Evolutionary conservation across 2,797 vertebrate genomes (phyloP).

Genomic region (Sebastes taczanowskii): DNA sequence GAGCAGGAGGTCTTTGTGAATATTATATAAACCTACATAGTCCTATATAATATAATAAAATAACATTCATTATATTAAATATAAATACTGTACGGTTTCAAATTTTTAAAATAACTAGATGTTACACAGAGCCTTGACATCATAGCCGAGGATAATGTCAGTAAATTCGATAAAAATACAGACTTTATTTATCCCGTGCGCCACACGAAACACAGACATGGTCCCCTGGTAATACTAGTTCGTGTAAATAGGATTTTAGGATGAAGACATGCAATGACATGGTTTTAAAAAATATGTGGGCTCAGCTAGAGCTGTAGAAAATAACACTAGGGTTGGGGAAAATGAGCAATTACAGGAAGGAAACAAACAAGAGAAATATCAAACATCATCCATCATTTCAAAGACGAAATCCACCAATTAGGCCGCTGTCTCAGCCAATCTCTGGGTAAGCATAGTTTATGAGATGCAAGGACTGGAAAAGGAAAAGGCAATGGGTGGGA

Average conservation of each 20-base stretch:
- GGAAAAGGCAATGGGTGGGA: not conserved
- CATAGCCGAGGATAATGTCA: too few relatives aligned
- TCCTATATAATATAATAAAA: too few relatives aligned
- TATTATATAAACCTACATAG: too few relatives aligned
- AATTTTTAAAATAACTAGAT: too few relatives aligned
- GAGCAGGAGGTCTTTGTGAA: too few relatives aligned
- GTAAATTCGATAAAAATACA: fast-evolving
- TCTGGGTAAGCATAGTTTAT: not conserved
- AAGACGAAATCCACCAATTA: not conserved
- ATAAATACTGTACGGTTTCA: too few relatives aligned
- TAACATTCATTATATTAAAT: too few relatives aligned
- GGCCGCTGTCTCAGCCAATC: not conserved
- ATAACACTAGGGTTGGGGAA: not conserved
- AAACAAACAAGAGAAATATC: not conserved
- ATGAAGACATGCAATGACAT: not conserved
- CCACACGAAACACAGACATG: too few relatives aligned
- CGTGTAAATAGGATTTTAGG: not conserved
- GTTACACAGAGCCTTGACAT: too few relatives aligned
- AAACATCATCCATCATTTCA: not conserved
- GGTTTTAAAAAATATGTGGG: not conserved
- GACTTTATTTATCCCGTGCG: too few relatives aligned
- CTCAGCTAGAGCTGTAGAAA: not conserved
- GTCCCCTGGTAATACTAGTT: not conserved
- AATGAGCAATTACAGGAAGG: not conserved
- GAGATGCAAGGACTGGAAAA: not conserved